These are phyloP conservation scores for Eupithecia inturbata DNA, from an alignment of 2,888 invertebrate genomes.

Conservation along the genomic window DNA sequence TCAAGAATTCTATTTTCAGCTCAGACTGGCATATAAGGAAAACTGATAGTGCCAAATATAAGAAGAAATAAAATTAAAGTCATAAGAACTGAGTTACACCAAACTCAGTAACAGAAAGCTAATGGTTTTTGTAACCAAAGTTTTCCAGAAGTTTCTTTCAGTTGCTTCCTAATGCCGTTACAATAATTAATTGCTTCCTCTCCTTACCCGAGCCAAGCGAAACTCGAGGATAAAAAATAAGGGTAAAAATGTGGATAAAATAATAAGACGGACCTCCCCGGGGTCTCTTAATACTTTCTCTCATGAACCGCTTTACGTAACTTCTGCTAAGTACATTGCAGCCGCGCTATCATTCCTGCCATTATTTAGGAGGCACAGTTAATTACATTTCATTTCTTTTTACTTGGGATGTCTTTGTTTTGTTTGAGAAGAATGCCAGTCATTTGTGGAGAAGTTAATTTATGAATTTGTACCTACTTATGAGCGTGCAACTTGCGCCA, in stretches of 20 bases:
- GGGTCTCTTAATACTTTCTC: constrained; percentile 50
- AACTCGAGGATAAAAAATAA: constrained; percentile 43
- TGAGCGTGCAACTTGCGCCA: no score
- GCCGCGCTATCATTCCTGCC: constrained; percentile 38
- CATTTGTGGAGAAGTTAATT: neutral
- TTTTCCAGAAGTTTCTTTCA: constrained; percentile 3
- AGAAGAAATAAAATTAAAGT: neutral
- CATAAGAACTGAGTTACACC: neutral
- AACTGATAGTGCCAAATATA: neutral
- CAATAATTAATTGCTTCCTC: constrained; percentile 15
- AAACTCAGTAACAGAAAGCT: neutral
- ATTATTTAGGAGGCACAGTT: constrained; percentile 16
- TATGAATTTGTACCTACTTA: no score
- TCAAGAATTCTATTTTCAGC: neutral
- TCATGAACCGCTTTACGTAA: constrained; percentile 52
- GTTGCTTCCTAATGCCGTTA: constrained; percentile 5
- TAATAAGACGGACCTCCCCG: constrained; percentile 47
- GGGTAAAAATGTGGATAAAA: constrained; percentile 50
- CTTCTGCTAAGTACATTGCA: constrained; percentile 43
- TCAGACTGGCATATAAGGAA: neutral
- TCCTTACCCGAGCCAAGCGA: constrained; percentile 36
- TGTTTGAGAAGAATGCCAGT: neutral
- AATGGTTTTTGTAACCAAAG: neutral
- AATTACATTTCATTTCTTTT: constrained; percentile 8
- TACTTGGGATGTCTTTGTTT: constrained; percentile 8